Percentiles rank a stretch among this genome's conserved stretches.
Evolutionary conservation across 2,113 vertebrate species (phyloP).

Genomic region (human): DNA sequence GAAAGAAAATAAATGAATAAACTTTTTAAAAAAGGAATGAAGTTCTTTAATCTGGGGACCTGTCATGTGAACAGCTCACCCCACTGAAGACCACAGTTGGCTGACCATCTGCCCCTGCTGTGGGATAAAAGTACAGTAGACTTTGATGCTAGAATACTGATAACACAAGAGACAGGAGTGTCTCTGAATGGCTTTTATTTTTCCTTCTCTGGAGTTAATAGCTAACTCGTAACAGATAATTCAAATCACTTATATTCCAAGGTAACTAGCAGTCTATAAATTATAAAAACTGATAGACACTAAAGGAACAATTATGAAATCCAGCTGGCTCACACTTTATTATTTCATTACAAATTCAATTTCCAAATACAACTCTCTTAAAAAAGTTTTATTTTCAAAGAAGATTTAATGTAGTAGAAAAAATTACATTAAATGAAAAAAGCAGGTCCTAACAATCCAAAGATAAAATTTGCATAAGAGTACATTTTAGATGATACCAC

Average conservation of each 20-base stretch:
- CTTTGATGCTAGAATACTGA: neutral
- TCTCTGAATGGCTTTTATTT: neutral
- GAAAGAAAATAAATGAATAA: neutral
- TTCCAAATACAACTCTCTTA: neutral
- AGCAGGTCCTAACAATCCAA: neutral
- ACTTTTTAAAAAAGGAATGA: neutral
- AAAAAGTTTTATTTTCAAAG: neutral
- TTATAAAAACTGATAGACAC: neutral
- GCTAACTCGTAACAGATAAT: neutral
- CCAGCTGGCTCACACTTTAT: neutral
- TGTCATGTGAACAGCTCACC: neutral
- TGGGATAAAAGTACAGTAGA: neutral
- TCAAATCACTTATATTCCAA: neutral
- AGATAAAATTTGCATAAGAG: neutral
- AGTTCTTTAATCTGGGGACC: neutral
- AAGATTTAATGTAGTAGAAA: neutral
- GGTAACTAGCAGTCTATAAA: neutral
- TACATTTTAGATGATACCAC: neutral
- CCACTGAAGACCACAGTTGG: neutral
- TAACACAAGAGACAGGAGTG: neutral
- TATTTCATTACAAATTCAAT: constrained; percentile 1
- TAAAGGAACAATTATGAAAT: neutral
- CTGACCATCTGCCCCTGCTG: neutral
- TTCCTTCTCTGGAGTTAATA: neutral
- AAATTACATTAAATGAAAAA: neutral